phyloP scores from a whole-genome alignment of 2,888 invertebrate species.

The Cynaeus angustus region DNA sequence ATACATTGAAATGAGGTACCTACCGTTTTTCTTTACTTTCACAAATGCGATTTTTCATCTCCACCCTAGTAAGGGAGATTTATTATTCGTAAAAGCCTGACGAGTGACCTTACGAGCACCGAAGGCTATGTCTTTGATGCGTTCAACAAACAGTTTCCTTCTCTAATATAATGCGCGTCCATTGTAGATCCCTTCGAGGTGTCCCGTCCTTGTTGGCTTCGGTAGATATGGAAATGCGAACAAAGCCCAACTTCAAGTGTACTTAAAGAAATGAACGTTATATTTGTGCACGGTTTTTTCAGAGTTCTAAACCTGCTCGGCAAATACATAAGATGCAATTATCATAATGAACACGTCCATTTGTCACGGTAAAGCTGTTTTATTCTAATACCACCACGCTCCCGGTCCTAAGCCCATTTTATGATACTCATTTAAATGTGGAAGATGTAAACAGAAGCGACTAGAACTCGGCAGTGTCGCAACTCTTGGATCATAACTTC shows the following conservation, averaged over 20 bases:
- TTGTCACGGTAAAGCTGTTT: slow-evolving; percentile 55
- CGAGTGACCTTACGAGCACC: slow-evolving; percentile 35
- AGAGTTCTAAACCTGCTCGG: slow-evolving; percentile 51
- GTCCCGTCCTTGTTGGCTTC: slow-evolving; percentile 45
- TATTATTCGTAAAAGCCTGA: slow-evolving; percentile 46
- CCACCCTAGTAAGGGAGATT: slow-evolving; percentile 45
- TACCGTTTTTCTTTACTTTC: slow-evolving; percentile 52
- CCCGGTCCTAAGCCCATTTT: slow-evolving; percentile 37
- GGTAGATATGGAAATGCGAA: slow-evolving; percentile 54
- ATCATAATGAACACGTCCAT: slow-evolving; percentile 56
- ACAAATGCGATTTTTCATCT: slow-evolving; percentile 53
- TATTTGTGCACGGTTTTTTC: slow-evolving; percentile 51
- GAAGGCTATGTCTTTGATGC: slow-evolving; percentile 48
- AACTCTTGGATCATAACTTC: background rate
- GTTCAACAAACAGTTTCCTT: slow-evolving; percentile 51
- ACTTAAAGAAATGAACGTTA: slow-evolving; percentile 55
- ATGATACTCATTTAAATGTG: slow-evolving; percentile 40
- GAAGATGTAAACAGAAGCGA: slow-evolving; percentile 18
- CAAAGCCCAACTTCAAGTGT: slow-evolving; percentile 52
- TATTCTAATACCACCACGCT: slow-evolving; percentile 36
- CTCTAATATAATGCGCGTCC: slow-evolving; percentile 47
- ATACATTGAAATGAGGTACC: slow-evolving; percentile 56
- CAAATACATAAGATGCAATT: slow-evolving; percentile 59
- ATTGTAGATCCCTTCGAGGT: slow-evolving; percentile 47
- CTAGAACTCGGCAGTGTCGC: background rate